phyloP scores from a whole-genome alignment of 2,113 vertebrate species.

The Talpa occidentalis region DNA sequence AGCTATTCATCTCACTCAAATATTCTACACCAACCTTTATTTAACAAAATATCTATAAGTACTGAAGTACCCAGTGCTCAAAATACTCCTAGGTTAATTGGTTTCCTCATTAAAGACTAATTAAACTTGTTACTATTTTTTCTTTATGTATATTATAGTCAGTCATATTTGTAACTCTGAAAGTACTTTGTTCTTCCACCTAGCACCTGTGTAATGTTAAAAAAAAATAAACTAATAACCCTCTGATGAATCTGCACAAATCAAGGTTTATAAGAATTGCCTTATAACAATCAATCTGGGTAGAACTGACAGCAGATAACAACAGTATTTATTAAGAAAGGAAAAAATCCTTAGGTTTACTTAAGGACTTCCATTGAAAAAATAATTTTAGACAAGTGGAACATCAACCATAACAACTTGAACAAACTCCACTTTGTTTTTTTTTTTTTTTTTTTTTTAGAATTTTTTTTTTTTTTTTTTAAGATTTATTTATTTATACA shows the following conservation, averaged over 20 bases:
- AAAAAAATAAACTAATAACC: not conserved
- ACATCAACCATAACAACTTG: not conserved
- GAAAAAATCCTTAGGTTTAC: not conserved
- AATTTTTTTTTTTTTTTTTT: too few relatives aligned
- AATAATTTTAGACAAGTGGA: not conserved
- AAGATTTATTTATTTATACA: too few relatives aligned
- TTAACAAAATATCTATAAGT: not conserved
- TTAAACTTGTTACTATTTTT: not conserved
- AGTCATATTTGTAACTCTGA: not conserved
- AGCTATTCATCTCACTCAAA: not conserved
- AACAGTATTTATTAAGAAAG: not conserved
- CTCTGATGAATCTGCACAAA: not conserved
- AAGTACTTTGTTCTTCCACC: not conserved
- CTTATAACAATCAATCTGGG: not conserved
- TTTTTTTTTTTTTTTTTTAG: too few relatives aligned
- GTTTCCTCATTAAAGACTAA: not conserved
- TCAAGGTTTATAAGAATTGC: not conserved
- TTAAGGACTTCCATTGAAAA: not conserved
- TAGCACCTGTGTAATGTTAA: not conserved
- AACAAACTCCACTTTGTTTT: not conserved
- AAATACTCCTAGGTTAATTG: not conserved
- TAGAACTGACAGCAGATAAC: not conserved
- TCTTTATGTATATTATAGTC: not conserved
- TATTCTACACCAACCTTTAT: not conserved
- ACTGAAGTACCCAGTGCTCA: not conserved